phyloP scores from a whole-genome alignment of 1,140 invertebrate genomes.

The Archegozetes longisetosus region DNA sequence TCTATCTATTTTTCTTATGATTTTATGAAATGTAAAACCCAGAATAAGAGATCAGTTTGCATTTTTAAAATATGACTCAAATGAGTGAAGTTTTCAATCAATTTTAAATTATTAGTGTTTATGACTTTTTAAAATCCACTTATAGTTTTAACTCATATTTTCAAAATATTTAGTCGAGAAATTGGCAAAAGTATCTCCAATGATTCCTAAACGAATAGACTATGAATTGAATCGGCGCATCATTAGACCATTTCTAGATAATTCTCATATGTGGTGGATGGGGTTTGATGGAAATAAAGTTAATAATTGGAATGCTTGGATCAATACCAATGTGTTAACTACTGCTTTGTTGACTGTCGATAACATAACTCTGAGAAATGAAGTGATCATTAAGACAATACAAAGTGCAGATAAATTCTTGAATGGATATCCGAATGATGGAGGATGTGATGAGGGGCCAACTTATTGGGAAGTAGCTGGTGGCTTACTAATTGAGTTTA shows the following conservation, averaged over 20 bases:
- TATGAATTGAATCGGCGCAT: conserved; percentile 7
- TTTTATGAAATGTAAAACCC: no score
- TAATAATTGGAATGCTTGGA: background rate
- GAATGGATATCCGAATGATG: conserved; percentile 1
- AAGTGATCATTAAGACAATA: background rate
- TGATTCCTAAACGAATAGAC: conserved; percentile 3
- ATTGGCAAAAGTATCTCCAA: background rate
- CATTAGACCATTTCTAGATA: background rate
- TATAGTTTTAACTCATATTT: no score
- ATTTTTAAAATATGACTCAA: no score
- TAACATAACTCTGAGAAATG: background rate
- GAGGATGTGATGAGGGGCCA: conserved; percentile 11
- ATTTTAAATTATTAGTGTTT: no score
- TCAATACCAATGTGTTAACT: background rate
- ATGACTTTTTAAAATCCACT: no score
- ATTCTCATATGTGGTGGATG: background rate
- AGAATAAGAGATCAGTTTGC: no score
- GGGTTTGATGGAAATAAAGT: background rate
- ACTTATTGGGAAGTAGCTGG: conserved; percentile 6
- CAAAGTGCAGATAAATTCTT: conserved; percentile 5
- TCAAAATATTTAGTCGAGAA: no score
- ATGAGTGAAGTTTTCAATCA: no score
- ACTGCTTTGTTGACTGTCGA: conserved; percentile 1
- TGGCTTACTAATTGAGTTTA: conserved; percentile 9
- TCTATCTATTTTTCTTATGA: no score